Conservation (phyloP, 2,113 vertebrate genomes). For the Microcebus lehilahytsara region DNA sequence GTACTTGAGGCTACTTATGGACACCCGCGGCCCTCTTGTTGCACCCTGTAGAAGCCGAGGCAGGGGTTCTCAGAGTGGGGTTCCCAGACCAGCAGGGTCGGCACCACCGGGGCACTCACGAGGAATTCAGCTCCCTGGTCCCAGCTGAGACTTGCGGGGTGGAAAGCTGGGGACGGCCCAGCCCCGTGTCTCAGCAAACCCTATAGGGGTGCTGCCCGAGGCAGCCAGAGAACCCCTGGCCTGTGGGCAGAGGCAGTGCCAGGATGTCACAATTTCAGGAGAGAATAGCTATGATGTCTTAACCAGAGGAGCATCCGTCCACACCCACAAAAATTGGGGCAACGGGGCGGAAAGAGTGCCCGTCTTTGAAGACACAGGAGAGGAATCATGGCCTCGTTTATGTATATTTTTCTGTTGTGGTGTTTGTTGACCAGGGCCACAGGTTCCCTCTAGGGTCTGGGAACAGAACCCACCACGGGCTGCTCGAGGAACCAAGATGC, state of each 20-base stretch:
- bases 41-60: too few relatives aligned
- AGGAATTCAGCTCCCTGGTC: neutral
- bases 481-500: neutral
- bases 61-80: neutral
- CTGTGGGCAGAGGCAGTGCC: neutral
- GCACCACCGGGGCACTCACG: accelerated
- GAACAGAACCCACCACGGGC: neutral
- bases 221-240: neutral
- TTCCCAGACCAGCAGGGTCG: neutral
- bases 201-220: neutral
- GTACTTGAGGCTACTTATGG: neutral
- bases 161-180: too few relatives aligned
- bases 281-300: too few relatives aligned
- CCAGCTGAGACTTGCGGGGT: neutral
- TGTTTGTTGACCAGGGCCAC: neutral
- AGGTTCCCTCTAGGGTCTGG: neutral
- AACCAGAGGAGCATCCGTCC: neutral
- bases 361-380: neutral
- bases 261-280: too few relatives aligned
- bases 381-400: too few relatives aligned
- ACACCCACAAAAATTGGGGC: too few relatives aligned
- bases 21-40: neutral
- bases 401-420: too few relatives aligned
- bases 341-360: accelerated
- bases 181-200: accelerated